phyloP scores from a whole-genome alignment of 2,113 vertebrate genomes.

The Shinisaurus crocodilurus region DNA sequence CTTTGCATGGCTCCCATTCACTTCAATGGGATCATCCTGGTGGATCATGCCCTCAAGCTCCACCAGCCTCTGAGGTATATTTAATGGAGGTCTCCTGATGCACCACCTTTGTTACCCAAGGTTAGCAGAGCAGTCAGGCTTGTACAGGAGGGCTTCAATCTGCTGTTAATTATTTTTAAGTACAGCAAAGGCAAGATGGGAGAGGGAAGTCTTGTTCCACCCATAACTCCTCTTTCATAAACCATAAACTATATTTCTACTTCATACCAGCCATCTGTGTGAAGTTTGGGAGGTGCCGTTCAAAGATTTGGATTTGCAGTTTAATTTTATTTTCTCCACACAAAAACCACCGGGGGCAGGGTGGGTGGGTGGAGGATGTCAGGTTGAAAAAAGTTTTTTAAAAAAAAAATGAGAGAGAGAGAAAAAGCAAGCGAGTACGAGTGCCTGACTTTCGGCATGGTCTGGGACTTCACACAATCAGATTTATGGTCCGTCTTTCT shows the following conservation, averaged over 20 bases:
- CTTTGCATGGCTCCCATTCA: fast-evolving
- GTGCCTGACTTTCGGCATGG: neutral
- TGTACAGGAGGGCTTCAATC: neutral
- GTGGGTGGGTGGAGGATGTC: conserved; percentile 20
- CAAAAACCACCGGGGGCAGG: neutral
- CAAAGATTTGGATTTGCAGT: conserved; percentile 35
- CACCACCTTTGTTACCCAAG: fast-evolving
- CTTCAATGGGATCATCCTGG: neutral
- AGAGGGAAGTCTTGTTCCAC: neutral
- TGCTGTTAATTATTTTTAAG: conserved; percentile 28
- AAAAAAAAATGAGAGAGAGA: neutral
- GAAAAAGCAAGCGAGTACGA: neutral
- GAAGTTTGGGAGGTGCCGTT: conserved; percentile 42
- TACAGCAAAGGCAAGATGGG: neutral
- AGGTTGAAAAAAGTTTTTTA: conserved; percentile 40
- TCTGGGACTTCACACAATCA: neutral
- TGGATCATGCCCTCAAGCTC: fast-evolving
- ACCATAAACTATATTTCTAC: conserved; percentile 32
- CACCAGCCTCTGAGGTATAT: fast-evolving
- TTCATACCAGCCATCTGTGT: neutral
- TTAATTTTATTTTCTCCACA: conserved; percentile 4
- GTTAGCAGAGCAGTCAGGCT: neutral
- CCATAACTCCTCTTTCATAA: fast-evolving
- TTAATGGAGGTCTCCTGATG: neutral
- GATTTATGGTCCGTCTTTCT: conserved; percentile 33